phyloP scores from a whole-genome alignment of 2,797 vertebrate genomes.

The Fistularia commersonii region DNA sequence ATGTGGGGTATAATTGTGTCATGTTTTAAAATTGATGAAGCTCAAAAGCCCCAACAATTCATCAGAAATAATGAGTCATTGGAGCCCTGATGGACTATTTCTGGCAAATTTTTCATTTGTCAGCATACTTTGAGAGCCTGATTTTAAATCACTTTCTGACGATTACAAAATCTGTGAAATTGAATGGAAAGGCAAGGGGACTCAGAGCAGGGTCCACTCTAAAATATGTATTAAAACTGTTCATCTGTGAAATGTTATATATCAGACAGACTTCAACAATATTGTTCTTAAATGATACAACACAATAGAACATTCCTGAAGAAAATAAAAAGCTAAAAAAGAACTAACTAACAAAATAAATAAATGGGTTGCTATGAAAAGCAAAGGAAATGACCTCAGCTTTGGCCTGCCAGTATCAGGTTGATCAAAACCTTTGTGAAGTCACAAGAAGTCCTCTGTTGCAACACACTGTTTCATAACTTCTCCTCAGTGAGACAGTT shows the following conservation, averaged over 20 bases:
- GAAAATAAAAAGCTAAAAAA: too few species aligned
- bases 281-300: too few species aligned
- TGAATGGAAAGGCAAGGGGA: too few species aligned
- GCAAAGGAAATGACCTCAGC: neutral
- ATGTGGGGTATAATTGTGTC: too few species aligned
- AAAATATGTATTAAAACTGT: too few species aligned
- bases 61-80: neutral
- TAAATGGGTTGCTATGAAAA: neutral
- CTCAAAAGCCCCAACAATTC: neutral
- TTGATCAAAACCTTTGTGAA: neutral
- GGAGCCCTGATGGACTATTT: neutral
- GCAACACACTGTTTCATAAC: conserved; percentile 18
- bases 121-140: neutral
- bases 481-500: neutral
- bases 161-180: too few species aligned
- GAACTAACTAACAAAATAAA: too few species aligned
- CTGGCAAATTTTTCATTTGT: neutral
- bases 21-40: too few species aligned
- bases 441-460: neutral
- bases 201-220: too few species aligned
- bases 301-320: too few species aligned
- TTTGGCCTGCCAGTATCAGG: neutral
- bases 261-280: too few species aligned
- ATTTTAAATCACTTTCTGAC: neutral
- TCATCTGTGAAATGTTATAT: too few species aligned